Conservation (phyloP, 2,888 invertebrate genomes). For the Strigamia maritima region DNA sequence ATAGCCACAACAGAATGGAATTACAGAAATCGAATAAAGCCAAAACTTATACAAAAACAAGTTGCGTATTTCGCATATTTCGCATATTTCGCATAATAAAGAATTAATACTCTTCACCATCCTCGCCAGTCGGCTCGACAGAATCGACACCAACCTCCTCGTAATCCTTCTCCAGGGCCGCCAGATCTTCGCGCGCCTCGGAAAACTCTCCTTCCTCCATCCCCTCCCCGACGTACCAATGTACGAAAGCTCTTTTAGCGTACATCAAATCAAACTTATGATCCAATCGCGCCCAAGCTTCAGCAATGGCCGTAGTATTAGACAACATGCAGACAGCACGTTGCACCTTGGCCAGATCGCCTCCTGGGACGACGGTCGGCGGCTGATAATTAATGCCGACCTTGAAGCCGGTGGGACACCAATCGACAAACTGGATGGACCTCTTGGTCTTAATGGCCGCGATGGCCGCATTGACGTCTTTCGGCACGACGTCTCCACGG, state of each 20-base stretch:
- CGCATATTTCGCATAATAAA: too few relatives aligned
- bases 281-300: slow-evolving; percentile 76
- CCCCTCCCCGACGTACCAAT: slow-evolving; percentile 79
- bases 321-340: slow-evolving; percentile 63
- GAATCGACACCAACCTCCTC: slow-evolving; percentile 49
- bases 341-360: slow-evolving; percentile 55
- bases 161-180: slow-evolving; percentile 50
- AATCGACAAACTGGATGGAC: slow-evolving; percentile 71
- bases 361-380: slow-evolving; percentile 56
- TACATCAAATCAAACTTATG: slow-evolving; percentile 79
- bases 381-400: slow-evolving; percentile 80
- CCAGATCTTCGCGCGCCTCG: slow-evolving; percentile 53
- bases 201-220: slow-evolving; percentile 60
- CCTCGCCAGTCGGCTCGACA: slow-evolving; percentile 41
- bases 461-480: slow-evolving; percentile 65
- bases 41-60: too few relatives aligned
- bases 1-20: too few relatives aligned
- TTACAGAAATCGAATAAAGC: too few relatives aligned
- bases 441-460: slow-evolving; percentile 67
- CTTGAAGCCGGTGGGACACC: slow-evolving; percentile 80
- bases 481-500: slow-evolving; percentile 58
- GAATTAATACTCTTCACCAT: slow-evolving; percentile 41
- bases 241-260: slow-evolving; percentile 78
- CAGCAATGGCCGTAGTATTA: slow-evolving; percentile 86
- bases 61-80: too few relatives aligned